Evolutionary conservation across 2,888 invertebrate species (phyloP).

Genomic region (Coenonympha glycerion): DNA sequence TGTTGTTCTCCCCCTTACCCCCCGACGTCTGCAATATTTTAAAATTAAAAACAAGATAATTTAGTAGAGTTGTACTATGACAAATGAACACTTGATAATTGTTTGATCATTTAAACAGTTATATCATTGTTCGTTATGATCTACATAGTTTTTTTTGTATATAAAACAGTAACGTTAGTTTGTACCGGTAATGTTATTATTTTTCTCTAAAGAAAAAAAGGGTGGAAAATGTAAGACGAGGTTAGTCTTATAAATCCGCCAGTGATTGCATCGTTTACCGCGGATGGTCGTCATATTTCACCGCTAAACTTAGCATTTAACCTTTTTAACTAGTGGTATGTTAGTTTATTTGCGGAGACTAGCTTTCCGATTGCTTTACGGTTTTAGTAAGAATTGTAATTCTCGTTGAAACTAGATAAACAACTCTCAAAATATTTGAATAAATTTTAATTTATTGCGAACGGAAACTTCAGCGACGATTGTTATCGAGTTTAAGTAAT

Average conservation of each 20-base stretch:
- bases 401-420: neutral
- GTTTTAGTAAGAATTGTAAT: slow-evolving; percentile 6
- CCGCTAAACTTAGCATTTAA: slow-evolving; percentile 53
- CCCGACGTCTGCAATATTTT: too few relatives aligned
- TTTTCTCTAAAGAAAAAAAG: slow-evolving; percentile 11
- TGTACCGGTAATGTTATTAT: neutral
- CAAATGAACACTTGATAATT: too few relatives aligned
- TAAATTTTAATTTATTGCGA: neutral
- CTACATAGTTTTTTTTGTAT: neutral
- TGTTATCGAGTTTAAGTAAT: slow-evolving; percentile 18
- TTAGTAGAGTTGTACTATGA: too few relatives aligned
- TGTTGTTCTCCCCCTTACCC: slow-evolving; percentile 6
- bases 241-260: slow-evolving; percentile 60
- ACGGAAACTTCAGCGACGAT: slow-evolving; percentile 5
- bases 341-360: slow-evolving; percentile 47
- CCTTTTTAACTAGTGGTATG: too few relatives aligned
- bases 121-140: too few relatives aligned
- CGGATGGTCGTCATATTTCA: slow-evolving; percentile 70
- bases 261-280: slow-evolving; percentile 69
- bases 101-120: too few relatives aligned
- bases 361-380: slow-evolving; percentile 29
- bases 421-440: neutral
- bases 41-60: too few relatives aligned
- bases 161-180: neutral
- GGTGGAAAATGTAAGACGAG: slow-evolving; percentile 29